Evolutionary conservation across 2,113 vertebrate genomes (phyloP).

Genomic region (Phocoena sinus): DNA sequence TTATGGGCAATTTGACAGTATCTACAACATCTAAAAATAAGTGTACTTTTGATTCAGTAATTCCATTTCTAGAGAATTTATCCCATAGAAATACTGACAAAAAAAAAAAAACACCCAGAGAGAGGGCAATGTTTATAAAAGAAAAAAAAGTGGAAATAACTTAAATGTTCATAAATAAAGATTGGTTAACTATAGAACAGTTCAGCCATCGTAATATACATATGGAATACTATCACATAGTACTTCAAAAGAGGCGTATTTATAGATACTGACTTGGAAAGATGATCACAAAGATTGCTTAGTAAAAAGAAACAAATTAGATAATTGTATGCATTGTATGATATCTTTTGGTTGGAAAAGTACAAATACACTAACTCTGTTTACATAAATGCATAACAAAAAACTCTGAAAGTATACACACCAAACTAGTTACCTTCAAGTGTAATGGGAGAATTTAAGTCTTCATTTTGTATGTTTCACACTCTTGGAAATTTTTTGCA

Average conservation of each 20-base stretch:
- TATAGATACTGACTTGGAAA: not conserved
- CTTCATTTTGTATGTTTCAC: not conserved
- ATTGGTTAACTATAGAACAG: not conserved
- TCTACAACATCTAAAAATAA: not conserved
- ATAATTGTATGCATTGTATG: not conserved
- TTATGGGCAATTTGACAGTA: not conserved
- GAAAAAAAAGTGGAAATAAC: not conserved
- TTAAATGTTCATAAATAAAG: not conserved
- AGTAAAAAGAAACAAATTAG: not conserved
- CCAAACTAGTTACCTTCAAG: not conserved
- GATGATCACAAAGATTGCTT: not conserved
- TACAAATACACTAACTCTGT: not conserved
- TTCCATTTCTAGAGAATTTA: constrained; percentile 22
- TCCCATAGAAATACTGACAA: not conserved
- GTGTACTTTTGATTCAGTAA: not conserved
- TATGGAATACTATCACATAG: not conserved
- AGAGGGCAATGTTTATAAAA: not conserved
- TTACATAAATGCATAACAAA: not conserved
- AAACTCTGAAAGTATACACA: not conserved
- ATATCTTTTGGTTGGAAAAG: not conserved
- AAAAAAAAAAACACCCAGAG: not conserved
- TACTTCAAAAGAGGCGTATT: not conserved
- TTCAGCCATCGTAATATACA: not conserved
- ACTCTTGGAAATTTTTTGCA: not conserved
- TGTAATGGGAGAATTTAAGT: not conserved